Conservation (phyloP, 2,797 vertebrate genomes). For the Oreochromis mossambicus region DNA sequence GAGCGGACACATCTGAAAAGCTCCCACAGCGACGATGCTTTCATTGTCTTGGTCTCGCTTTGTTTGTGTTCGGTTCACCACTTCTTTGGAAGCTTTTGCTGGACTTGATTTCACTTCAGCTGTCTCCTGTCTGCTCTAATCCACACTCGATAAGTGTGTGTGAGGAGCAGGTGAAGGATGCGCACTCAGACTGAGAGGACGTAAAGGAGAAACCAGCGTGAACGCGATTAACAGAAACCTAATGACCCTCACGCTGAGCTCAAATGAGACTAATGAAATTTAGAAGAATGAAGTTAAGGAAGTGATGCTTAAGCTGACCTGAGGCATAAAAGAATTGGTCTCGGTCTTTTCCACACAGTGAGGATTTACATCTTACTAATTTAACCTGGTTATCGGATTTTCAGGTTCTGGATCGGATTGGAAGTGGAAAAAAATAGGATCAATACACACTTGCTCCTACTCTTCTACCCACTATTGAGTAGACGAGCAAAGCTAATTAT, state of each 20-base stretch:
- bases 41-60: not conserved
- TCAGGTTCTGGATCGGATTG: not conserved
- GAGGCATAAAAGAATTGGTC: not conserved
- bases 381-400: accelerated
- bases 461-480: not conserved
- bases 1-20: not conserved
- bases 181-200: accelerated
- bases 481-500: slow-evolving; percentile 5
- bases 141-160: not conserved
- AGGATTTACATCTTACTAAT: not conserved
- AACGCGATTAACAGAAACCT: not conserved
- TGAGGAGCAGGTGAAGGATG: not conserved
- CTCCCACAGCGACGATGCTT: not conserved
- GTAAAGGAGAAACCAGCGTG: not conserved
- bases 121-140: accelerated
- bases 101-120: not conserved
- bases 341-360: not conserved
- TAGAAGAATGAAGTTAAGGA: not conserved
- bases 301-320: not conserved
- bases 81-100: not conserved
- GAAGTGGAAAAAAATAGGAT: accelerated
- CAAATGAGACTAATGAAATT: not conserved
- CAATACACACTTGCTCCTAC: not conserved
- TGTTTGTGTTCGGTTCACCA: accelerated
- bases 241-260: not conserved